Base-by-base conservation (phyloP, 1,140 invertebrate species). In the Ctenoplectra terminalis region DNA sequence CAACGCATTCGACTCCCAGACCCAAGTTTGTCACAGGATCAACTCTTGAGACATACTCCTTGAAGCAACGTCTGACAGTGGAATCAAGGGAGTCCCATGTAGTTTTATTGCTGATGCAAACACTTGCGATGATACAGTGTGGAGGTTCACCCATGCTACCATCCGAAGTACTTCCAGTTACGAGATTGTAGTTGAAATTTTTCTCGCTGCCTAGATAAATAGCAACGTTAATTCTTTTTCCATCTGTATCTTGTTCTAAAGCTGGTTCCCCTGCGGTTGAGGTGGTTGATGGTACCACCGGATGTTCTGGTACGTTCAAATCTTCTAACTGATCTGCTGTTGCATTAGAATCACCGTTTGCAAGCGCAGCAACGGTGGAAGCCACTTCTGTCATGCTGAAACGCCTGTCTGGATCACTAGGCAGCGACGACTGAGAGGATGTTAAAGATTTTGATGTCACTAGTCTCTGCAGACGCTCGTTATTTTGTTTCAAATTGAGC, bases 71-170 rank as follows among this genome's bases (percentile, higher is more conserved):
- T 89, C 97, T 95, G 64, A 99, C 96, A 79, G 97, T 96, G 85
- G 97, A 97, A 92, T 99, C 99, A 81, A 99, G 94, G 87, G 98
- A 96, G 90, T 98, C 97, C 99, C 99, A 99, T 50, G 97, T 98
- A 0, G 98, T 99, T 93, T 99, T 98, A 46, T 97, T 97, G 86
- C 97, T 98, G 63, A 99, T 97, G 88, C 96, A 97, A 6, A 99
- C 96, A 83, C 95, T 97, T 8, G 98, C 98, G 90, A 99, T 98
- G 6, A 97, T 94, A 76, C 94, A 95, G 85, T 95, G 95, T 23
- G 95, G 93, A 13, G 95, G 95, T 84, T 95, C 95, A 73, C 95
- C 94, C 79, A 93, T 92, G 83, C 95, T 95, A 82, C 94, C 94
- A 7, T 88, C 86, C 1, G 84, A 69, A 2, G 85, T 82, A 58